phyloP scores from a whole-genome alignment of 1,140 invertebrate genomes.

The Antheraea pernyi region DNA sequence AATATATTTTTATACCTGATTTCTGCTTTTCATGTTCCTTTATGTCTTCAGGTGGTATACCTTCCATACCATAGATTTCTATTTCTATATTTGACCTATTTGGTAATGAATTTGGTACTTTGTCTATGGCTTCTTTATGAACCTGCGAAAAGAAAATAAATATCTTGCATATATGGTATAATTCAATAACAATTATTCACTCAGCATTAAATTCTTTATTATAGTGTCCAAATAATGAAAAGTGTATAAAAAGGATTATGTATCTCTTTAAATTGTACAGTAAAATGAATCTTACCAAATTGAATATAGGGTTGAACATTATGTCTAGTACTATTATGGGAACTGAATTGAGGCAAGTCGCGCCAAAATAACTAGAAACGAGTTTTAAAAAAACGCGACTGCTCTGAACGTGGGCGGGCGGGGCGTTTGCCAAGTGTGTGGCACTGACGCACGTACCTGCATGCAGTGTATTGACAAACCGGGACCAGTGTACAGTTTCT shows the following conservation, averaged over 20 bases:
- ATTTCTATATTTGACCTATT: slow-evolving; percentile 99
- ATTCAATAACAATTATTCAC: background rate
- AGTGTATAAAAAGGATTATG: background rate
- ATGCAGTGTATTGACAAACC: slow-evolving; percentile 99
- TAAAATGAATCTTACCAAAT: slow-evolving; percentile 17
- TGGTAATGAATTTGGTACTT: slow-evolving; percentile 99
- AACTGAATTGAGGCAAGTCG: slow-evolving; percentile 50
- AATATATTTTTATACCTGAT: slow-evolving; percentile 79
- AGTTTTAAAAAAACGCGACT: slow-evolving; percentile 54
- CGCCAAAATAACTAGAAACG: slow-evolving; percentile 66
- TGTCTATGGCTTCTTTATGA: slow-evolving; percentile 99
- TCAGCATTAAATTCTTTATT: slow-evolving; percentile 8
- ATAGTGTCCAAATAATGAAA: too few species aligned
- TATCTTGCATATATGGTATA: slow-evolving; percentile 23
- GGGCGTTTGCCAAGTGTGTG: slow-evolving; percentile 53
- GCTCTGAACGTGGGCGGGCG: slow-evolving; percentile 58
- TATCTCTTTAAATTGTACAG: background rate
- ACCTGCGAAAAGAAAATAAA: slow-evolving; percentile 83
- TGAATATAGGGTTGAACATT: slow-evolving; percentile 37
- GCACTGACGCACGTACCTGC: slow-evolving; percentile 87
- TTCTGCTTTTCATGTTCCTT: slow-evolving; percentile 96
- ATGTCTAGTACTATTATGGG: slow-evolving; percentile 49
- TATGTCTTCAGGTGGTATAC: slow-evolving; percentile 97
- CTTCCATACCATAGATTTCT: slow-evolving; percentile 99
- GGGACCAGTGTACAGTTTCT: slow-evolving; percentile 99